Conservation (phyloP, 2,113 vertebrate species). For the Pardalotus punctatus region DNA sequence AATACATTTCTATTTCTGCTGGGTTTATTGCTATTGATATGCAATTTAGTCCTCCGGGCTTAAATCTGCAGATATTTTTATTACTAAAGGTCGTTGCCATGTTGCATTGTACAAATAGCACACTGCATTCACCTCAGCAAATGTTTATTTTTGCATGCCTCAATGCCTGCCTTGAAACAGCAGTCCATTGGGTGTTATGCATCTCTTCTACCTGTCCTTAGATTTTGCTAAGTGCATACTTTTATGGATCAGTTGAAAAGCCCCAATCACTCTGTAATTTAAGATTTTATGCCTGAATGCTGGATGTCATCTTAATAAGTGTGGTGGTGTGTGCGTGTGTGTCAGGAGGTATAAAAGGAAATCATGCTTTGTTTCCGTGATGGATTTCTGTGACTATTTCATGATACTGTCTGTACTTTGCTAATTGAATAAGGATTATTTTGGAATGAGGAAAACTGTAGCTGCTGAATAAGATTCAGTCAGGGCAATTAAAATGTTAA, state of each 20-base stretch:
- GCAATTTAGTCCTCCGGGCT: slow-evolving; percentile 50
- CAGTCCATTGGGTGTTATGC: not conserved
- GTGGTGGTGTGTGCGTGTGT: not conserved
- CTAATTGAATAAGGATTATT: slow-evolving; percentile 28
- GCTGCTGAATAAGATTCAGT: not conserved
- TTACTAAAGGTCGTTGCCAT: slow-evolving; percentile 42
- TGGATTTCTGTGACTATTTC: not conserved
- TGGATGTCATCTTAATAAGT: slow-evolving; percentile 26
- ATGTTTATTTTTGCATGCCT: slow-evolving; percentile 64
- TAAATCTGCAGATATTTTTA: slow-evolving; percentile 65
- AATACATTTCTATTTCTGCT: slow-evolving; percentile 67
- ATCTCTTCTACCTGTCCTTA: slow-evolving; percentile 46
- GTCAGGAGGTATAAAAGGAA: not conserved
- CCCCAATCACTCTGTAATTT: slow-evolving; percentile 56
- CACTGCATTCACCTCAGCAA: not conserved
- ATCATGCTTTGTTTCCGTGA: not conserved
- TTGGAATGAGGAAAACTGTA: not conserved
- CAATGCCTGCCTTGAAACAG: slow-evolving; percentile 43
- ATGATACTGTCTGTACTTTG: not conserved
- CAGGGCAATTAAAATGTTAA: not conserved
- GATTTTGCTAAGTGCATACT: slow-evolving; percentile 62
- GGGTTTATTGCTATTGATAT: slow-evolving; percentile 65
- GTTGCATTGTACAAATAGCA: slow-evolving; percentile 45
- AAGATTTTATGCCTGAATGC: slow-evolving; percentile 60
- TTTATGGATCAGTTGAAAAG: slow-evolving; percentile 63